Base-by-base conservation (phyloP, 2,888 invertebrate genomes). In the Oscheius sp. region DNA sequence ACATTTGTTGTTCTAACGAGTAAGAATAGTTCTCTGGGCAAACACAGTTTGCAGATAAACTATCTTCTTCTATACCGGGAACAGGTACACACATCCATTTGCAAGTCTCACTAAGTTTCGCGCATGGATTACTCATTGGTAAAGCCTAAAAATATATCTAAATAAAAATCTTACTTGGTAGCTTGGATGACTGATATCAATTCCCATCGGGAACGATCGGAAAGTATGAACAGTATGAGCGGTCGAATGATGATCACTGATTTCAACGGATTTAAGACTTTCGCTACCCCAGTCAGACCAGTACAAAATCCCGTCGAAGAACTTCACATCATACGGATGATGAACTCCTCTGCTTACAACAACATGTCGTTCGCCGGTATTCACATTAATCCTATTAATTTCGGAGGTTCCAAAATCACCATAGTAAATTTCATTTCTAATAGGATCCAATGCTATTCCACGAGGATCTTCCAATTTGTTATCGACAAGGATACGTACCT, bases 241-340 rank as follows among this genome's bases (percentile, higher is more conserved):
- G 4, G 76, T 63, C 1, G 30, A 3, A 47, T 75, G 75, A 12
- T 73, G 72, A 17, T 66, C 63, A 20, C 64, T 69, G 28, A 77
- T 57, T 62, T 77, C 72, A 32, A 72, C 70, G 8, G 70, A 70
- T 26, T 77, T 75, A 41, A 79, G 59, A 2, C 71, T 61, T 47
- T 75, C 72, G 30, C 72, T 76, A 44, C 69, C 72, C 75, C 69
- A 72, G 30, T 80, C 80, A 20, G 77, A 70, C 77, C 78, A 80
- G 64, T 71, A 78, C 30, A 80, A 64, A 20, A 61, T 54, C 36
- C 76, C 73, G 36, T 78, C 72, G 72, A 78, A 80, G 65, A 72
- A 75, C 41, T 67, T 67, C 67, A 78, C 49, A n/a, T 75, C 75
- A 61, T 59, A 73, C 0, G 77, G 75, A 51, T 76, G 75, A 38